A percentile compares a stretch with the other conserved stretches of the same genome.
phyloP scores from a whole-genome alignment of 2,113 vertebrate species.

The Hippocampus abdominalis region DNA sequence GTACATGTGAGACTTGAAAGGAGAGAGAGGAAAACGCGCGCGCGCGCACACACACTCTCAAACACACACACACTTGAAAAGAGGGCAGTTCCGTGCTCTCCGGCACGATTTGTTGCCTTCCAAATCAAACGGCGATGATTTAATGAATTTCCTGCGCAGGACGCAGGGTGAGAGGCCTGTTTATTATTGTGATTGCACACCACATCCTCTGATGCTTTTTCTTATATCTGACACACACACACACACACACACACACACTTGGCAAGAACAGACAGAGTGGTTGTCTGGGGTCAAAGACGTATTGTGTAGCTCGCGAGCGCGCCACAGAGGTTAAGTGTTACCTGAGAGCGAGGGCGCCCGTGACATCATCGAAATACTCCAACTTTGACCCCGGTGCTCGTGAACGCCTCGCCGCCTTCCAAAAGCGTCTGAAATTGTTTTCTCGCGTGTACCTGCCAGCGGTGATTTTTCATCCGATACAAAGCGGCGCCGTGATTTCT shows the following conservation, averaged over 20 bases:
- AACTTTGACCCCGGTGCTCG: conserved; percentile 31
- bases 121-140: conserved; percentile 77
- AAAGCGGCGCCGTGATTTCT: not conserved
- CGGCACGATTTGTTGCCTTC: conserved; percentile 73
- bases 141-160: conserved; percentile 75
- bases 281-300: conserved; percentile 51
- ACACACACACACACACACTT: conserved; percentile 66
- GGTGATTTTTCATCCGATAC: not conserved
- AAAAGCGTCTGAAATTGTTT: not conserved
- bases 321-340: conserved; percentile 65
- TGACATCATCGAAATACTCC: conserved; percentile 61
- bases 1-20: conserved; percentile 69
- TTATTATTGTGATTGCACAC: conserved; percentile 77
- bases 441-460: not conserved
- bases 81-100: conserved; percentile 66
- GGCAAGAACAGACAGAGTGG: conserved; percentile 51
- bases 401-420: not conserved
- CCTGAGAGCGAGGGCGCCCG: conserved; percentile 53
- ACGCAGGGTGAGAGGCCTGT: conserved; percentile 65
- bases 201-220: conserved; percentile 73
- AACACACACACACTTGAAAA: conserved; percentile 66
- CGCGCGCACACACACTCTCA: not conserved
- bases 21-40: conserved; percentile 36
- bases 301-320: conserved; percentile 60
- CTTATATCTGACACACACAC: conserved; percentile 63